A percentile compares a stretch with the other conserved stretches of the same genome.
phyloP scores from a whole-genome alignment of 1,140 invertebrate genomes.

The Scaptomyza graminum region DNA sequence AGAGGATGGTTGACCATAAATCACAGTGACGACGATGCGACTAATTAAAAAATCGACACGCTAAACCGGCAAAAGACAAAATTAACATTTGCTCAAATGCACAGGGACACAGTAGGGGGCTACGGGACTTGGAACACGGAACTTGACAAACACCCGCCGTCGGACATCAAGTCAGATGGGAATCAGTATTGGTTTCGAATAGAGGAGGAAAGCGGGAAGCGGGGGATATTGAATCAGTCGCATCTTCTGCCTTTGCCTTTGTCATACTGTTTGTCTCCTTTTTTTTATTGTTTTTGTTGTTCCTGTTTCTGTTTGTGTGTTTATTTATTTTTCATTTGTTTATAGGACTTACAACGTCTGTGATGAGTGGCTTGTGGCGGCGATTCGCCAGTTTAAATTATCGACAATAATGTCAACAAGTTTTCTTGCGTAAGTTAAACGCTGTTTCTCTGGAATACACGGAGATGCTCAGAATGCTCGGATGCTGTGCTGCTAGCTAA shows the following conservation, averaged over 20 bases:
- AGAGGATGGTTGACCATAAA: conserved; percentile 59
- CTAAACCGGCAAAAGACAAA: conserved; percentile 80
- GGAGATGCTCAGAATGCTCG: background rate
- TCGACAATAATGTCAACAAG: conserved; percentile 80
- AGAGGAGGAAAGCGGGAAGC: background rate
- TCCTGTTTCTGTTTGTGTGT: background rate
- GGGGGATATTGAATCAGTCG: conserved; percentile 19
- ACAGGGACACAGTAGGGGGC: conserved; percentile 25
- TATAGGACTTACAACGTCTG: conserved; percentile 57
- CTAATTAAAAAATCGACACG: conserved; percentile 83
- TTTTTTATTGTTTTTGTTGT: background rate
- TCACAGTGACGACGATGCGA: conserved; percentile 80
- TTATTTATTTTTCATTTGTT: conserved; percentile 69
- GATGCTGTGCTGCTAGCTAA: conserved; percentile 7
- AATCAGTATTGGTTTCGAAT: conserved; percentile 27
- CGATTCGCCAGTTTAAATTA: conserved; percentile 69
- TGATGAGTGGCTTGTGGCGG: conserved; percentile 31
- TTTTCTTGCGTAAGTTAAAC: conserved; percentile 43
- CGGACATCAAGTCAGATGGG: conserved; percentile 35
- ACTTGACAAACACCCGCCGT: conserved; percentile 34
- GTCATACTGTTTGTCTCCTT: conserved; percentile 50
- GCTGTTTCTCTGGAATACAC: conserved; percentile 17
- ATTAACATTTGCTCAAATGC: conserved; percentile 71
- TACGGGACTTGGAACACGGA: background rate
- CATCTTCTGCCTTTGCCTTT: conserved; percentile 51